A percentile compares a stretch with the other conserved stretches of the same genome.
These are phyloP conservation scores for Xenopus laevis DNA, from an alignment of 2,113 vertebrate species.

Conservation along the genomic window DNA sequence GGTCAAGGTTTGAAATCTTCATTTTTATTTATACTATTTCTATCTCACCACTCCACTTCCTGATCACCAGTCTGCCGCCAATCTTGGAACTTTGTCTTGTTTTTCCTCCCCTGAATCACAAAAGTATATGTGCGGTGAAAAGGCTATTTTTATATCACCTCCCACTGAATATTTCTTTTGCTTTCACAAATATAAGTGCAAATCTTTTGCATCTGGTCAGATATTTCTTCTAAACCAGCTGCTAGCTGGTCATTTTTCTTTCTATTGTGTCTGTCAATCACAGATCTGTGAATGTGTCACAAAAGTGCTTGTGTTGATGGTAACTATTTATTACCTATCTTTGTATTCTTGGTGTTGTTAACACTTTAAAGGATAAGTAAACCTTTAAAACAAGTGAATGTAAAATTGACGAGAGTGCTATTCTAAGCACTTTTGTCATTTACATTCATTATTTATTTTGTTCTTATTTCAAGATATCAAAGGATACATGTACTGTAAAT, in stretches of 20 bases:
- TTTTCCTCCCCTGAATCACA: constrained; percentile 31
- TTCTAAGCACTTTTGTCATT: too few relatives aligned
- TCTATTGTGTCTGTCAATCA: constrained; percentile 14
- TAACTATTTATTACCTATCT: too few relatives aligned
- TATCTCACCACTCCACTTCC: constrained; percentile 54
- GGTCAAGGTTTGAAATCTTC: constrained; percentile 84
- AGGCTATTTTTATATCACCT: constrained; percentile 43
- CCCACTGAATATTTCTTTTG: constrained; percentile 46
- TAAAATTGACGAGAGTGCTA: too few relatives aligned
- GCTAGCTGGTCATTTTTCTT: constrained; percentile 48
- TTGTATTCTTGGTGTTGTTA: too few relatives aligned
- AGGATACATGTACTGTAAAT: too few relatives aligned
- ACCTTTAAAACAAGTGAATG: too few relatives aligned
- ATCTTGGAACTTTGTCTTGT: constrained; percentile 53
- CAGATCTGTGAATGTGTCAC: background rate
- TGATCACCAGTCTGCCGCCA: constrained; percentile 22
- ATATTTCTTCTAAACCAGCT: constrained; percentile 47
- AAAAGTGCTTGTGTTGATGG: background rate
- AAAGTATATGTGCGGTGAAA: constrained; percentile 4
- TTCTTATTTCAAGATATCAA: too few relatives aligned
- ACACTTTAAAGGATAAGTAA: too few relatives aligned
- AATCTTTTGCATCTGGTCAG: constrained; percentile 32
- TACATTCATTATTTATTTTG: too few relatives aligned
- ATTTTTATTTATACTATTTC: constrained; percentile 50
- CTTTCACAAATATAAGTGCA: constrained; percentile 32